These are phyloP conservation scores for Micrastur ruficollis DNA, from an alignment of 2,797 vertebrate species.

Conservation along the genomic window DNA sequence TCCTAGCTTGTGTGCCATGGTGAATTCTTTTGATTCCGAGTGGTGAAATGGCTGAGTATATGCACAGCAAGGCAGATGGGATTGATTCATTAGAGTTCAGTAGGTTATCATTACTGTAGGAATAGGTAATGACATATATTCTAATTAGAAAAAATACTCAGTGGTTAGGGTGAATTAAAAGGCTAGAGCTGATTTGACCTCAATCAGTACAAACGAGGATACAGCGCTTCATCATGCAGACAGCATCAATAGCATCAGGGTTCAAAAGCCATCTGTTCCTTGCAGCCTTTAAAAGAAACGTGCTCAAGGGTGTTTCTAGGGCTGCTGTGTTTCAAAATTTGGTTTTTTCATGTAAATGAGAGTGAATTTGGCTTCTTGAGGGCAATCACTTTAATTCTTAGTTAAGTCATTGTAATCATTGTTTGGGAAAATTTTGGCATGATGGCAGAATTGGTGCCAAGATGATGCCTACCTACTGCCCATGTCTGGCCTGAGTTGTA, in stretches of 20 bases:
- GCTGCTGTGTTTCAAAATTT: neutral
- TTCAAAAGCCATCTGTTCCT: slow-evolving; percentile 56
- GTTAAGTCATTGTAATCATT: neutral
- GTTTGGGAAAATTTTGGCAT: neutral
- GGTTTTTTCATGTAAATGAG: neutral
- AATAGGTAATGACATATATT: slow-evolving; percentile 28
- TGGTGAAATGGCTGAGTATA: neutral
- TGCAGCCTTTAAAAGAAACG: neutral
- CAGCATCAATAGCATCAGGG: neutral
- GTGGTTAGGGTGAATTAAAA: slow-evolving; percentile 15
- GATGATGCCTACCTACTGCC: neutral
- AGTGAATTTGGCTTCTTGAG: neutral
- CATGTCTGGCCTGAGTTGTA: neutral
- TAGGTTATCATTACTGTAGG: slow-evolving; percentile 28
- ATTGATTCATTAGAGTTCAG: slow-evolving; percentile 39
- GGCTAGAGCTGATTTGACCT: slow-evolving; percentile 11
- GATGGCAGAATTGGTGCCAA: neutral
- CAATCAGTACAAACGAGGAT: slow-evolving; percentile 22
- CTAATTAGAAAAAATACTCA: slow-evolving; percentile 34
- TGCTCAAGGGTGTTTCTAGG: slow-evolving; percentile 33
- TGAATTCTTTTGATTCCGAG: neutral
- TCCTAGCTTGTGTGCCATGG: neutral
- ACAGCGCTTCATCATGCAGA: slow-evolving; percentile 19
- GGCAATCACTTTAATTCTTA: neutral
- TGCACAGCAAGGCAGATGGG: neutral